Evolutionary conservation across 2,797 vertebrate species (phyloP), one percentile per base, ranked within the genome.

Genomic region (Okamejei kenojei): DNA sequence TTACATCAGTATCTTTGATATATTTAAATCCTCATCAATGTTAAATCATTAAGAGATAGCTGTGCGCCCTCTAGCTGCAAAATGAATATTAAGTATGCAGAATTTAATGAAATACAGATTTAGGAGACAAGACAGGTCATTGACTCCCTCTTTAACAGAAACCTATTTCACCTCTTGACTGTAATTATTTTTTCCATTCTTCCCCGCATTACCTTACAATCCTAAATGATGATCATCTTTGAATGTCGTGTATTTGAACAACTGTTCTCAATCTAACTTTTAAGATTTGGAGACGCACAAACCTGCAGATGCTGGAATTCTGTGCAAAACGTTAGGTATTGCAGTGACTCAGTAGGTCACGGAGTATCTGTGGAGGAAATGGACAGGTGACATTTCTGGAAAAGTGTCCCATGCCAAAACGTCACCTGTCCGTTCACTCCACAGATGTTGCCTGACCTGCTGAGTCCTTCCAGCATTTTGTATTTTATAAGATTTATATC

Each of bases 41-140:
- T 19, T 65, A 32, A 32, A 32, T 17, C n/a, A 88, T 88, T 35
- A 32, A 45, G 7, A 88, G 68, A 88, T 68, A 32, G 8, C 17
- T 68, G n/a, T 35, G 65, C n/a, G 84, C 84, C 84, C 61, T n/a
- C 84, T 88, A 68, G 84, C 84, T 65, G 61, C 61, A 68, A 88
- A 88, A 88, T 88, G 29, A 86, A 86, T 86, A 29, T 29, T 32
- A 15, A 86, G 32, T 63, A 7, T 65, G n/a, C 29, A 63, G 82
- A 63, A 86, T 86, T n/a, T 86, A 65, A 63, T 63, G n/a, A 63
- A 63, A 5, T 32, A 8, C 26, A 63, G 29, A 32, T n/a, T n/a
- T 17, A 13, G 58, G 26, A 86, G 82, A 29, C 29, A 29, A 86
- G 61, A 6, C 8, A 26, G 79, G 35, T 8, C 35, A 81, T 21